Conservation (phyloP, 2,888 invertebrate species). For the Sialis fuliginosa region DNA sequence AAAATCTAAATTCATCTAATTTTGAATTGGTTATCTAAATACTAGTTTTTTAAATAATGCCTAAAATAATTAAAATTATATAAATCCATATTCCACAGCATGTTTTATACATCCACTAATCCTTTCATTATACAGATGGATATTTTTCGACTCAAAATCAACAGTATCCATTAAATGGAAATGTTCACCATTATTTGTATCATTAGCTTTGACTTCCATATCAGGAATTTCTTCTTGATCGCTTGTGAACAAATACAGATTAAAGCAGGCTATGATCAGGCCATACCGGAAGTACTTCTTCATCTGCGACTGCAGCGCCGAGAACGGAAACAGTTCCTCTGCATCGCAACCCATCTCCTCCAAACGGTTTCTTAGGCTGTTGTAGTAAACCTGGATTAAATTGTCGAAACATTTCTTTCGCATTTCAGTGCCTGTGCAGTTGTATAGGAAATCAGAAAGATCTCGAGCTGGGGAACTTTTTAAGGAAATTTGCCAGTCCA, state of each 20-base stretch:
- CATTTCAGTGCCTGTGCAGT: constrained; percentile 1
- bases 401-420: not conserved
- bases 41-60: too few species aligned
- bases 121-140: not conserved
- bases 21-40: too few species aligned
- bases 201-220: not conserved
- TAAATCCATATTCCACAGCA: constrained; percentile 1
- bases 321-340: not conserved
- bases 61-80: not conserved
- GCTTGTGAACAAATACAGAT: not conserved
- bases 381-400: constrained; percentile 1
- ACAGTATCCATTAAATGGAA: constrained; percentile 6
- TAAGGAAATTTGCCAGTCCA: constrained; percentile 2
- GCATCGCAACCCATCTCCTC: not conserved
- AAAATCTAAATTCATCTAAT: too few species aligned
- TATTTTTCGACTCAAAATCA: constrained; percentile 8
- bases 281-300: constrained; percentile 2
- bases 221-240: constrained; percentile 3
- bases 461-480: constrained; percentile 1
- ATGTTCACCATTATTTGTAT: not conserved
- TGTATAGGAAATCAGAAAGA: constrained; percentile 1
- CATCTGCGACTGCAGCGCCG: not conserved
- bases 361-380: not conserved
- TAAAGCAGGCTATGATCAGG: not conserved
- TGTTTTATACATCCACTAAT: constrained; percentile 3